These are phyloP conservation scores for Pteropus rufus DNA, from an alignment of 2,797 vertebrate species.

Conservation along the genomic window DNA sequence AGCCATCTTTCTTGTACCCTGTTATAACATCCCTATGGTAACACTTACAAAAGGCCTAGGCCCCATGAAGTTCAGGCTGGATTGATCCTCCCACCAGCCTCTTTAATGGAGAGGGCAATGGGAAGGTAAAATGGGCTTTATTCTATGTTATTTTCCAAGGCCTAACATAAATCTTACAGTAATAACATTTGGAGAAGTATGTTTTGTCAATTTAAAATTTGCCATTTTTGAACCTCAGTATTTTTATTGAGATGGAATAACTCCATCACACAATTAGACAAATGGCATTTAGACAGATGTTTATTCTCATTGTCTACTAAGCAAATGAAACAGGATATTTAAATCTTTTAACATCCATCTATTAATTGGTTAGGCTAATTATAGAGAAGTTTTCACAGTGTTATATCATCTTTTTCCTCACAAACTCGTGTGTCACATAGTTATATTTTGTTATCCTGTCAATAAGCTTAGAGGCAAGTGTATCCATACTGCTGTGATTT, in stretches of 20 bases:
- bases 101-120: background rate
- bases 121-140: background rate
- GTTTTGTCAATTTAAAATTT: background rate
- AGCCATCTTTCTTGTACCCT: background rate
- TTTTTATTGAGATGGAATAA: constrained; percentile 54
- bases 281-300: constrained; percentile 58
- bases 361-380: constrained; percentile 71
- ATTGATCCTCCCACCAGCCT: background rate
- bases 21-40: background rate
- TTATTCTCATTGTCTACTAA: constrained; percentile 39
- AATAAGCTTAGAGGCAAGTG: background rate
- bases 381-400: constrained; percentile 49
- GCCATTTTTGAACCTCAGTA: constrained; percentile 35
- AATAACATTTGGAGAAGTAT: background rate
- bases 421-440: background rate
- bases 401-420: constrained; percentile 29
- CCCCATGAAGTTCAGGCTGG: background rate
- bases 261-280: constrained; percentile 41
- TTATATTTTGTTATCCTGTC: background rate
- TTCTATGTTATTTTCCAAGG: background rate
- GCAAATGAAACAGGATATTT: constrained; percentile 68
- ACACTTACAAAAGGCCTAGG: background rate
- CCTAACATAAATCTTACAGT: background rate
- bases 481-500: background rate
- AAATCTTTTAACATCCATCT: constrained; percentile 51